These are phyloP conservation scores for Upupa epops DNA, from an alignment of 2,113 vertebrate genomes.

Conservation along the genomic window DNA sequence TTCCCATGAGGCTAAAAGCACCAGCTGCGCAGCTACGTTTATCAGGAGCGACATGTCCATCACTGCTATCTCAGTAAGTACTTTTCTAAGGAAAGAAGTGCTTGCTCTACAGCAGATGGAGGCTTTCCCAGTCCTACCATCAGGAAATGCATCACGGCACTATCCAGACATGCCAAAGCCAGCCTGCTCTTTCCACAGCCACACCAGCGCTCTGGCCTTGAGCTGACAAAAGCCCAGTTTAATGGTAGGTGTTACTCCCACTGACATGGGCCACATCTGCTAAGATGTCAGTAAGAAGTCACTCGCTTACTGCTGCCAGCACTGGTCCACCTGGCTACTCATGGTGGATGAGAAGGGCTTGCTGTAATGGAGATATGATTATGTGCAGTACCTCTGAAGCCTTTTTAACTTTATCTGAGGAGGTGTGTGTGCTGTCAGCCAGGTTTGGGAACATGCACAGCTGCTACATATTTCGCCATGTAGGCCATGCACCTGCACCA, in stretches of 20 bases:
- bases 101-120: slow-evolving; percentile 6
- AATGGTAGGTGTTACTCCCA: background rate
- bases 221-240: background rate
- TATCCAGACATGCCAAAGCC: slow-evolving; percentile 41
- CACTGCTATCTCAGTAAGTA: slow-evolving; percentile 1
- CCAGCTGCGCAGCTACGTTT: background rate
- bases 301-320: background rate
- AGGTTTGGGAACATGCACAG: background rate
- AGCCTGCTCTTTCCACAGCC: slow-evolving; percentile 39
- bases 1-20: background rate
- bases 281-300: background rate
- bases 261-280: accelerated
- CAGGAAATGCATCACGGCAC: background rate
- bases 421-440: background rate
- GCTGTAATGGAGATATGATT: background rate
- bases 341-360: background rate
- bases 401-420: background rate
- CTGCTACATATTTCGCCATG: background rate
- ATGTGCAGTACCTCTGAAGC: background rate
- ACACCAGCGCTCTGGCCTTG: background rate
- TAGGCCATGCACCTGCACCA: background rate
- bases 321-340: background rate
- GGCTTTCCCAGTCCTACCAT: slow-evolving; percentile 30
- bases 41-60: slow-evolving; percentile 23
- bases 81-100: slow-evolving; percentile 32